Base-by-base conservation (phyloP, 1,140 invertebrate species). In the Globodera rostochiensis region DNA sequence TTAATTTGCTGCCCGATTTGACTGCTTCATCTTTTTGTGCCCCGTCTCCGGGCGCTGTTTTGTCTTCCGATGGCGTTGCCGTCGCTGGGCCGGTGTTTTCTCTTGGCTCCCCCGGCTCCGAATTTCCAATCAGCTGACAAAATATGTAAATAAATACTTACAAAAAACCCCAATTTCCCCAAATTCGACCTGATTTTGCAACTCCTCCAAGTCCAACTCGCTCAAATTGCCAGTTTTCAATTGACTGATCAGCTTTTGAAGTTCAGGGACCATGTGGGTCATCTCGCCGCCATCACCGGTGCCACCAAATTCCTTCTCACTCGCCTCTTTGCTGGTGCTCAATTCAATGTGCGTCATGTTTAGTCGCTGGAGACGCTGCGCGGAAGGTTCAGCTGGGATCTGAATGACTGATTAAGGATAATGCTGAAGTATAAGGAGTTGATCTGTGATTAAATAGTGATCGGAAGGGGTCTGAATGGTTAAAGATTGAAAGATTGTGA, bases 261-360 rank as follows among this genome's bases (percentile, higher is more conserved):
- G 69, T 64, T 84, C 84, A 19, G 84, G 84, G 15, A 85, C 86
- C 82, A 86, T 84, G 19, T 86, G 6, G 46, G 73, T 64, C 15
- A 79, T 25, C n/a, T 67, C 45, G 25, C 21, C 46, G 50, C 83
- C 85, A 74, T 83, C 84, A 4, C 46, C 75, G 46, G 47, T 70
- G 70, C 6, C n/a, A 19, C 50, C 45, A 15, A 21, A 6, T n/a
- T n/a, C 57, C 21, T 50, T 82, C 53, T 21, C 49, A 11, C 36
- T 71, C 53, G 25, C 15, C 21, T 8, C 6, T 25, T 57, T 49
- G 66, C 45, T 47, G 11, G n/a, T 67, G 11, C 25, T 49, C 60
- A 49, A 21, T n/a, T 50, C 81, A 81, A 78, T 78, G n/a, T 69
- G 49, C 49, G 77, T 78, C 77, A 78, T 78, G 47, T 78, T 57